Evolutionary conservation across 2,113 vertebrate species (phyloP).

Genomic region (Epinephelus moara): DNA sequence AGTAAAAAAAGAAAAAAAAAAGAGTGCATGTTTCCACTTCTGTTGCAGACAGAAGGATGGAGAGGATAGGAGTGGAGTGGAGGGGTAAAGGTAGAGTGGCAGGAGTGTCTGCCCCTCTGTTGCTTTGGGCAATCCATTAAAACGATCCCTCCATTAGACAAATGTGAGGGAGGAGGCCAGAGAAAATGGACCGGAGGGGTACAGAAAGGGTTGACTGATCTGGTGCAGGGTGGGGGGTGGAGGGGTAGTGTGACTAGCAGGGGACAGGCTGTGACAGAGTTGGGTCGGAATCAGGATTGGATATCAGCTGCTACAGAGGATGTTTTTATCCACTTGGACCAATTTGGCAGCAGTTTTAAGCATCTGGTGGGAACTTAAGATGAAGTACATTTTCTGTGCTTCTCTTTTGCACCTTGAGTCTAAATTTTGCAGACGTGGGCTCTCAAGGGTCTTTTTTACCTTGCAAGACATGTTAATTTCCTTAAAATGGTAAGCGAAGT

Average conservation of each 20-base stretch:
- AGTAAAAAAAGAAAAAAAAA: slow-evolving; percentile 44
- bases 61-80: slow-evolving; percentile 74
- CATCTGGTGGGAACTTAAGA: slow-evolving; percentile 25
- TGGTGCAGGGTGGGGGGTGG: slow-evolving; percentile 46
- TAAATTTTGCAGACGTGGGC: slow-evolving; percentile 2
- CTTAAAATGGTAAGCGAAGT: slow-evolving; percentile 1
- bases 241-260: slow-evolving; percentile 33
- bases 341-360: slow-evolving; percentile 45
- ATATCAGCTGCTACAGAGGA: slow-evolving; percentile 60
- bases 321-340: slow-evolving; percentile 49
- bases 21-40: slow-evolving; percentile 75
- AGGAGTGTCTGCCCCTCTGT: slow-evolving; percentile 64
- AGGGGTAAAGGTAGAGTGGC: slow-evolving; percentile 72
- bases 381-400: slow-evolving; percentile 15
- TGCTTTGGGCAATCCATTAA: slow-evolving; percentile 78
- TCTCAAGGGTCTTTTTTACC: not conserved
- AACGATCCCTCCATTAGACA: slow-evolving; percentile 79
- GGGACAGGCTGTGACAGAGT: slow-evolving; percentile 61
- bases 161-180: slow-evolving; percentile 73
- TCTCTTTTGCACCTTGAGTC: slow-evolving; percentile 14
- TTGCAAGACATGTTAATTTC: slow-evolving; percentile 6
- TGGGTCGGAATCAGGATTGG: slow-evolving; percentile 47
- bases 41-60: slow-evolving; percentile 60
- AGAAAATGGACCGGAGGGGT: slow-evolving; percentile 67
- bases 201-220: slow-evolving; percentile 71